phyloP scores from a whole-genome alignment of 2,888 invertebrate genomes.

The Microchrysa polita region DNA sequence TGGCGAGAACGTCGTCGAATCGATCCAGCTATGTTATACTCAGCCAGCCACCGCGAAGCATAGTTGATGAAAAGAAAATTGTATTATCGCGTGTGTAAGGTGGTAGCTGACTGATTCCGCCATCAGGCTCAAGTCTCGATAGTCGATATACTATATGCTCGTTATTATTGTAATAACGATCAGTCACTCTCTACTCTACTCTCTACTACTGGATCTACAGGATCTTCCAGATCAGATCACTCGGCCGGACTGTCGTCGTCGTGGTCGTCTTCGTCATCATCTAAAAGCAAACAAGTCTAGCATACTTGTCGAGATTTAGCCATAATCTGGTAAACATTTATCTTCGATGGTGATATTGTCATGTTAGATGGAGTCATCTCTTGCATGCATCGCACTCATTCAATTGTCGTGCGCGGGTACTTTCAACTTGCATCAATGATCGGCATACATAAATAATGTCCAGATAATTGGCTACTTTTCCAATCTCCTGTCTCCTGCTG shows the following conservation, averaged over 20 bases:
- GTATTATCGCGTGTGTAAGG: constrained; percentile 13
- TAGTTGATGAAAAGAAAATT: constrained; percentile 34
- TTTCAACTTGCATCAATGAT: not conserved
- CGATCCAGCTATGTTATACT: too few relatives aligned
- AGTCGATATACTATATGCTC: constrained; percentile 1
- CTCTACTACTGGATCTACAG: not conserved
- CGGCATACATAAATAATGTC: constrained; percentile 25
- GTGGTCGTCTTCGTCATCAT: not conserved
- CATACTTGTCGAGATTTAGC: not conserved
- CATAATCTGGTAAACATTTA: constrained; percentile 13
- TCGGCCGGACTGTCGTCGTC: not conserved
- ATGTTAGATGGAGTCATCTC: constrained; percentile 5
- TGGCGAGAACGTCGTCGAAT: not conserved
- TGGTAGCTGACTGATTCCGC: constrained; percentile 18
- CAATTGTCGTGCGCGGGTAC: not conserved
- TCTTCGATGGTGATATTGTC: constrained; percentile 1
- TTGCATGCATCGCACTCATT: not conserved
- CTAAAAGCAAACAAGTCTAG: constrained; percentile 11
- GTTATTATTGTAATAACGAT: constrained; percentile 33
- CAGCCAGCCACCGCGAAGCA: not conserved
- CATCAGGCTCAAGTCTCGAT: not conserved
- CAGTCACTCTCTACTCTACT: constrained; percentile 19
- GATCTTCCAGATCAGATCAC: constrained; percentile 11
- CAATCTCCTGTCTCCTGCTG: not conserved
- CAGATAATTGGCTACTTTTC: constrained; percentile 18